A percentile compares a stretch with the other conserved stretches of the same genome.
phyloP scores from a whole-genome alignment of 2,797 vertebrate genomes.

The Saguinus oedipus region DNA sequence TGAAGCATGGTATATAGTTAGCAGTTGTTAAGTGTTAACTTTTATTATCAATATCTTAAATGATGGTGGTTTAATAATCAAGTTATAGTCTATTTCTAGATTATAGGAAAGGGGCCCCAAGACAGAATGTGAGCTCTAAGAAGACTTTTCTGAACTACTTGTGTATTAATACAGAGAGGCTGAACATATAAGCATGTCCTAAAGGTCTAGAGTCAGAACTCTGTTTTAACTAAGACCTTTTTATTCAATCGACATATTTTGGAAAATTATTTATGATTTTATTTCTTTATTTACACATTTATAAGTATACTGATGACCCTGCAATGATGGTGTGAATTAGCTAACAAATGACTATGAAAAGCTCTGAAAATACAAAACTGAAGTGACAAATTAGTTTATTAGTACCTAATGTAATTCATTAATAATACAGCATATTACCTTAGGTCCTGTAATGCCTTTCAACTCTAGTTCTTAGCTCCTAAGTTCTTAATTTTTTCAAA shows the following conservation, averaged over 20 bases:
- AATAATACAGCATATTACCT: conserved; percentile 14
- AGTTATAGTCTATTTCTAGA: conserved; percentile 1
- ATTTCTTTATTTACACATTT: conserved; percentile 55
- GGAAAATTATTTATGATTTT: conserved; percentile 36
- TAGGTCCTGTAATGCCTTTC: conserved; percentile 32
- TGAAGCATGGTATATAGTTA: background rate
- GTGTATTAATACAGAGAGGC: background rate
- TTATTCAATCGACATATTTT: background rate
- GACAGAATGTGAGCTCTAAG: background rate
- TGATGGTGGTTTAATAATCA: background rate
- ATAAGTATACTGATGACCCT: background rate
- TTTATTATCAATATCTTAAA: background rate
- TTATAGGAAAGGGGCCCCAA: background rate
- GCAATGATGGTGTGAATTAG: background rate
- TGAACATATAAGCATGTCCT: background rate
- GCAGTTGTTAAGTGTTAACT: background rate
- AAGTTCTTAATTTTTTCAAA: conserved; percentile 55
- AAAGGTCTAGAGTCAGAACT: background rate
- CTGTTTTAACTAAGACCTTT: conserved; percentile 32
- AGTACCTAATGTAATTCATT: conserved; percentile 2
- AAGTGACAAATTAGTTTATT: conserved; percentile 40
- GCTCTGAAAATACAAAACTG: conserved; percentile 42
- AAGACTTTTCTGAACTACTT: background rate
- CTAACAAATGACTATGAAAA: conserved; percentile 23
- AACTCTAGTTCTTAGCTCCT: conserved; percentile 33